A percentile compares a stretch with the other conserved stretches of the same genome.
These are phyloP conservation scores for Formica aserva DNA, from an alignment of 2,888 invertebrate species.

Conservation along the genomic window DNA sequence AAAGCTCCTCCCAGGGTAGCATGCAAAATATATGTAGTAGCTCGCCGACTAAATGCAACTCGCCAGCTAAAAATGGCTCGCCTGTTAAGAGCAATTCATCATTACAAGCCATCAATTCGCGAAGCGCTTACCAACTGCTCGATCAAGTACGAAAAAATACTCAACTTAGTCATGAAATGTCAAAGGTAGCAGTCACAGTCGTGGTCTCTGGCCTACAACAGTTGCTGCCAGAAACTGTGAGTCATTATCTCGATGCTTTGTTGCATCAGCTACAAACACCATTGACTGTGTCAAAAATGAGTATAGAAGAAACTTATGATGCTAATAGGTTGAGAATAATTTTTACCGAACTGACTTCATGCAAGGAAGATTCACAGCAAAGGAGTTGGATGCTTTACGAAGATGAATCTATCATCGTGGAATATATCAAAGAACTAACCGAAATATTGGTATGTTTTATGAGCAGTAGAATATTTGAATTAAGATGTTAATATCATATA, in stretches of 20 bases:
- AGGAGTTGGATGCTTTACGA: conserved; percentile 98
- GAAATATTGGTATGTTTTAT: conserved; percentile 90
- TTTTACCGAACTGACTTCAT: conserved; percentile 93
- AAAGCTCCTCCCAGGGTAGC: conserved; percentile 77
- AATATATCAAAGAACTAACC: conserved; percentile 93
- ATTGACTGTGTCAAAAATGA: conserved; percentile 88
- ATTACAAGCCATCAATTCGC: conserved; percentile 83
- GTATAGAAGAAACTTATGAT: conserved; percentile 94
- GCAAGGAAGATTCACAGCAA: conserved; percentile 98
- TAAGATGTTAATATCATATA: not conserved
- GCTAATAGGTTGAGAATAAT: conserved; percentile 93
- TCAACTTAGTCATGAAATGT: conserved; percentile 94
- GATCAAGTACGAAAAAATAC: conserved; percentile 94
- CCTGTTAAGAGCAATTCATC: conserved; percentile 80
- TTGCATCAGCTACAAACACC: conserved; percentile 88
- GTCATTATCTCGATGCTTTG: conserved; percentile 88
- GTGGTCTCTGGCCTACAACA: conserved; percentile 89
- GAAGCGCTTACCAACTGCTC: conserved; percentile 91
- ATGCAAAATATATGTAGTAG: conserved; percentile 72
- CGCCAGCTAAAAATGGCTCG: conserved; percentile 76
- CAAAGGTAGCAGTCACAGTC: conserved; percentile 93
- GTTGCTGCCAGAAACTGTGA: conserved; percentile 88
- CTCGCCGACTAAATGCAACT: conserved; percentile 80
- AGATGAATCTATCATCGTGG: conserved; percentile 95
- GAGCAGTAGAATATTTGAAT: not conserved